Evolutionary conservation across 2,113 vertebrate species (phyloP), one percentile per base, ranked within the genome.

Genomic region (Thomomys bottae): DNA sequence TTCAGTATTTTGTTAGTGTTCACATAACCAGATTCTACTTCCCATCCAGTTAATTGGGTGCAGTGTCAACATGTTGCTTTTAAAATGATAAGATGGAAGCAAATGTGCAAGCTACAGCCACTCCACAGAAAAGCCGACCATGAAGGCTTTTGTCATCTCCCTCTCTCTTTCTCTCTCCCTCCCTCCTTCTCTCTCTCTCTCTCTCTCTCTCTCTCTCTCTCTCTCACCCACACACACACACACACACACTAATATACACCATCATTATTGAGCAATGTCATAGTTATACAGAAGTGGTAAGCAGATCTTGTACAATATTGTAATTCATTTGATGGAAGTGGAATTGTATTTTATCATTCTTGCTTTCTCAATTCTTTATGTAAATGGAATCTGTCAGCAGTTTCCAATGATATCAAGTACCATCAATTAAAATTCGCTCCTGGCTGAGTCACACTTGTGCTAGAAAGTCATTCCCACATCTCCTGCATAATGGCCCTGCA

Each of bases 291-390:
- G 30, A 64, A 83, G 59, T 72, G 45, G 83, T 42, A 78, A 86
- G 63, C 71, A 72, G 26, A 77, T 92, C 67, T 85, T 88, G 1
- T 79, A 73, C 91, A 95, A 70, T 64, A 86, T 5, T 79, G 8
- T 90, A 18, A 95, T 66, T 79, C 45, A 15, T 64, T 72, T 73
- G 91, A 73, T 57, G 40, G 57, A 64, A 88, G 67, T 77, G 61
- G 64, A 86, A 83, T n/a, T 30, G 85, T 36, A 45, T 63, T 61
- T 93, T 86, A 32, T 30, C 10, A 5, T 77, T 89, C 89, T 49
- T 59, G 7, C 14, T 78, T 84, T 94, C 68, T 91, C 45, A 66
- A 82, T 64, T 93, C 26, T 79, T 89, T 61, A 91, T 91, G n/a
- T 87, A 75, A 84, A 75, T 76, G 87, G 73, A 59, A 81, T 70